Conservation (phyloP, 2,113 vertebrate genomes). For the Zingel zingel region DNA sequence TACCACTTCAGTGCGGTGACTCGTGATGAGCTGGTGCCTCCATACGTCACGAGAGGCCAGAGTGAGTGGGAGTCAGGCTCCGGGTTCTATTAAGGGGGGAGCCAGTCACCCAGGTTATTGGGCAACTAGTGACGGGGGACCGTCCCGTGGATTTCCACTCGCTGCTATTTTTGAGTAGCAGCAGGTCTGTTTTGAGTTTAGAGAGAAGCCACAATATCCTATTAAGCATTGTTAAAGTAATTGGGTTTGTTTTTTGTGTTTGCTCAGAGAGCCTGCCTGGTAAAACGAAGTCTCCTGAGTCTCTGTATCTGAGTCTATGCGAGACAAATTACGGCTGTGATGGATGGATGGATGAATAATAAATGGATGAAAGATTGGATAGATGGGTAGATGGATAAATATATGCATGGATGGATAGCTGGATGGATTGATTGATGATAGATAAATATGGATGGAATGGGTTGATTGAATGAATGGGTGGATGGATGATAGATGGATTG, state of each 20-base stretch:
- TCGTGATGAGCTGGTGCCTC: slow-evolving; percentile 74
- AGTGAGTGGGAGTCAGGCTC: slow-evolving; percentile 82
- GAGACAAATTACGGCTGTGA: slow-evolving; percentile 1
- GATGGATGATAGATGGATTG: background rate
- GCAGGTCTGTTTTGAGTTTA: slow-evolving; percentile 80
- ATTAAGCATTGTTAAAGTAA: slow-evolving; percentile 79
- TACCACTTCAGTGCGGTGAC: slow-evolving; percentile 81
- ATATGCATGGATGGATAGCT: no score
- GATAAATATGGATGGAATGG: no score
- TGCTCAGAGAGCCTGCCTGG: slow-evolving; percentile 46
- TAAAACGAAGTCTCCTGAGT: slow-evolving; percentile 22
- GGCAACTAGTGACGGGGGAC: slow-evolving; percentile 63
- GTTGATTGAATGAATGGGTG: background rate
- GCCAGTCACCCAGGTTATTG: slow-evolving; percentile 67
- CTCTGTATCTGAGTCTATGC: slow-evolving; percentile 8
- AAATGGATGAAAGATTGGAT: background rate
- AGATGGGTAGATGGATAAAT: background rate
- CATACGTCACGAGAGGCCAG: slow-evolving; percentile 77
- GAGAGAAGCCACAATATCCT: slow-evolving; percentile 79
- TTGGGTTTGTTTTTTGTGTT: slow-evolving; percentile 54
- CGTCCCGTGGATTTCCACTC: slow-evolving; percentile 71
- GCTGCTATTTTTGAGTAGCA: slow-evolving; percentile 76
- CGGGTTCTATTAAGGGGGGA: slow-evolving; percentile 77
- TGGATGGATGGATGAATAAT: background rate
- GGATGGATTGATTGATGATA: background rate